Conservation (phyloP, 2,888 invertebrate genomes). For the Lordiphosa andalusiaca region DNA sequence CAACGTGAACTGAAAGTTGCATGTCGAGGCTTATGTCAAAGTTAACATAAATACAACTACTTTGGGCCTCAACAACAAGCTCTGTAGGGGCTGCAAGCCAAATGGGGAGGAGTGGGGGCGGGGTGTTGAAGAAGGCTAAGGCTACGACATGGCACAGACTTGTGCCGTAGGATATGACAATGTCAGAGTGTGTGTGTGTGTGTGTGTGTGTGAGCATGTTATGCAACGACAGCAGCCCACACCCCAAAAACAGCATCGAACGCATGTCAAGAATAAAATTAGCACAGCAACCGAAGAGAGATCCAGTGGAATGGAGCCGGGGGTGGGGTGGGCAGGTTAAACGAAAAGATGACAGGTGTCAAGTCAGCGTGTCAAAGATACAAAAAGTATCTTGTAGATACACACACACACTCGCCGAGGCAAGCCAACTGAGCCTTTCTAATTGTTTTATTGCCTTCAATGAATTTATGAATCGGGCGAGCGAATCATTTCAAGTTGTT, state of each 20-base stretch:
- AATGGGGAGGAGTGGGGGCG: not conserved
- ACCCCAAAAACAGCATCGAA: constrained; percentile 20
- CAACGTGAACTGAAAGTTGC: constrained; percentile 49
- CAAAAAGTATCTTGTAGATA: constrained; percentile 35
- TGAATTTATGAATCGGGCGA: constrained; percentile 76
- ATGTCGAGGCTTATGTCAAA: constrained; percentile 71
- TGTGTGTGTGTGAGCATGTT: constrained; percentile 27
- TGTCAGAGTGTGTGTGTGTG: constrained; percentile 12
- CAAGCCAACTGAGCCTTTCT: not conserved
- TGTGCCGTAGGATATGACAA: constrained; percentile 33
- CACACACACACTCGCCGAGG: constrained; percentile 8
- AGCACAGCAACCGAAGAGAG: constrained; percentile 36
- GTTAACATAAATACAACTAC: constrained; percentile 72
- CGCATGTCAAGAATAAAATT: constrained; percentile 46
- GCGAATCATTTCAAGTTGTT: constrained; percentile 51
- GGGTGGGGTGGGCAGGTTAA: constrained; percentile 42
- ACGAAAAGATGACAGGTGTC: constrained; percentile 76
- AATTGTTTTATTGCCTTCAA: constrained; percentile 65
- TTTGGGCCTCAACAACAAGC: constrained; percentile 50
- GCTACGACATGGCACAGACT: constrained; percentile 11
- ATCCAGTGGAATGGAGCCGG: not conserved
- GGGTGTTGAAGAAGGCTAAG: not conserved
- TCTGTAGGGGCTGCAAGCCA: constrained; percentile 10
- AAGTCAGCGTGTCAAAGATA: constrained; percentile 50
- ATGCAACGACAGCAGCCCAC: constrained; percentile 30